Conservation (phyloP, 2,797 vertebrate genomes). For the Discoglossus pictus region DNA sequence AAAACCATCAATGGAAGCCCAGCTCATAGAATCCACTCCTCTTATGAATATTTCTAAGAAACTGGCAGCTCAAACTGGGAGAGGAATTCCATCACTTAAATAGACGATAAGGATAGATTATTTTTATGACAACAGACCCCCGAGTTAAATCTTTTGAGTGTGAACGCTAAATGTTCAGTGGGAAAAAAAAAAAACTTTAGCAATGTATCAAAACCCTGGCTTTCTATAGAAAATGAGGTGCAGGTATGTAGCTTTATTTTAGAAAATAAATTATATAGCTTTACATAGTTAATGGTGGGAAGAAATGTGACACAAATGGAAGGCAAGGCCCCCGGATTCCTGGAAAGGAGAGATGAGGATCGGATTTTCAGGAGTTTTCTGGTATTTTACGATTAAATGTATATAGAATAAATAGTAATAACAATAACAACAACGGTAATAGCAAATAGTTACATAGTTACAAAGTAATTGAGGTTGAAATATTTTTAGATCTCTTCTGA, state of each 20-base stretch:
- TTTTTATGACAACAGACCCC: conserved; percentile 55
- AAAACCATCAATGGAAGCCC: conserved; percentile 63
- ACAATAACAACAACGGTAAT: no score
- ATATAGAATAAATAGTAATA: no score
- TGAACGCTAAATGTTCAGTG: conserved; percentile 33
- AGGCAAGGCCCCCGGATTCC: no score
- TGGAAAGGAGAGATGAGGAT: no score
- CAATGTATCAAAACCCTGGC: conserved; percentile 3
- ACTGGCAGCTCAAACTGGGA: conserved; percentile 81
- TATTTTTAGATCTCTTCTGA: no score
- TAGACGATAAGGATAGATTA: conserved; percentile 60
- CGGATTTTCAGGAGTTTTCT: no score
- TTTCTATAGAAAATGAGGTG: conserved; percentile 3
- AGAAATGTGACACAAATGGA: no score
- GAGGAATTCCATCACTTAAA: conserved; percentile 73
- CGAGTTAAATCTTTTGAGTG: conserved; percentile 52
- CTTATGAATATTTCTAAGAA: conserved; percentile 75
- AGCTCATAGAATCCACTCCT: conserved; percentile 64
- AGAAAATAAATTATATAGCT: background rate
- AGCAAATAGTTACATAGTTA: no score
- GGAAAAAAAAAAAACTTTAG: background rate
- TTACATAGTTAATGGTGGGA: no score
- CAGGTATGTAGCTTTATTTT: background rate
- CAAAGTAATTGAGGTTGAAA: no score
- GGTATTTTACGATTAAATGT: no score